Conservation (phyloP, 2,797 vertebrate genomes). For the Hydrocynus forskahlii region DNA sequence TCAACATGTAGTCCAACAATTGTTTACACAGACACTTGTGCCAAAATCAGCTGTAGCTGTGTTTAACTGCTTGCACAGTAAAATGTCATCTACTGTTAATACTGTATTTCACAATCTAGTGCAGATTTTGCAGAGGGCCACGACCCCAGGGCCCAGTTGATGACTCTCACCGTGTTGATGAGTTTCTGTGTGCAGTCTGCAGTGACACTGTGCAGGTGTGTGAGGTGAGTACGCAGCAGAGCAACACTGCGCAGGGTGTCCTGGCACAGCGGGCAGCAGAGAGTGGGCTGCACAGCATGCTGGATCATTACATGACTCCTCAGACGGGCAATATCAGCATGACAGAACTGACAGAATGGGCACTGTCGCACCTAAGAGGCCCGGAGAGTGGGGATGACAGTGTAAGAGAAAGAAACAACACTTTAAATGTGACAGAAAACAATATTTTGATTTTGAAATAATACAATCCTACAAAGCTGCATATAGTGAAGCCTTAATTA, state of each 20-base stretch:
- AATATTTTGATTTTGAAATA: neutral
- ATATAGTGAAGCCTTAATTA: neutral
- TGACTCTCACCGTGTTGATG: conserved; percentile 88
- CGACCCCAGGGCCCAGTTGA: neutral
- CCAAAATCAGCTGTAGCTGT: conserved; percentile 4
- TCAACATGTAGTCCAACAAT: neutral
- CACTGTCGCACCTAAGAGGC: conserved; percentile 53
- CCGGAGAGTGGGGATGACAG: neutral
- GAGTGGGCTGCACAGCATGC: conserved; percentile 60
- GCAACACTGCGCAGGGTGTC: conserved; percentile 67
- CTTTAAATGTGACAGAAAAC: neutral
- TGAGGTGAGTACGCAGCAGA: conserved; percentile 83
- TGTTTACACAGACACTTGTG: neutral
- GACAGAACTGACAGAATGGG: conserved; percentile 59
- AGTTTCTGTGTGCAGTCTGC: conserved; percentile 97
- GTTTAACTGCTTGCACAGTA: conserved; percentile 7
- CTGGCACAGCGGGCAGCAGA: conserved; percentile 92
- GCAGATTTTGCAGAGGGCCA: neutral
- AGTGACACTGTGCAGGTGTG: conserved; percentile 94
- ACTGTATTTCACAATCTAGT: neutral
- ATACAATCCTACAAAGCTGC: neutral
- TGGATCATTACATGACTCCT: conserved; percentile 62
- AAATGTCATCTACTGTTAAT: conserved; percentile 21
- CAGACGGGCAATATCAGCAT: conserved; percentile 53
- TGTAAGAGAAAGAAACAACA: neutral